Evolutionary conservation across 2,888 invertebrate genomes (phyloP), one percentile per base, ranked within the genome.

Genomic region (Pogonocherus hispidulus): DNA sequence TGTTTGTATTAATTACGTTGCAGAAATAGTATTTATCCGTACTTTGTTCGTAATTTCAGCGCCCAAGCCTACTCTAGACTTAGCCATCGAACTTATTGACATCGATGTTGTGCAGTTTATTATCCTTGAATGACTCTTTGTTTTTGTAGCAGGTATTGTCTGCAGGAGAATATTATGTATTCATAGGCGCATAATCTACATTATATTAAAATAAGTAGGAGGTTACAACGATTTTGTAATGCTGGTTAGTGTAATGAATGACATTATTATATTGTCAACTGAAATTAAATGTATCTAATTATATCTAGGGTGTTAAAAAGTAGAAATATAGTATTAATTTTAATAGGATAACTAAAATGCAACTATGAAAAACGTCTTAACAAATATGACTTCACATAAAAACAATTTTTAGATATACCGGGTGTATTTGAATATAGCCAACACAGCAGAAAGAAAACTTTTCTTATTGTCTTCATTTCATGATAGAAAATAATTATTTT

Each of bases 121-220:
- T 27, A 62, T 62, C 62, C 62, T 62, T 49, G 51, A 62, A 32
- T 49, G 51, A 32, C 51, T 20, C 49, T 49, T 49, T 62, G 49
- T 47, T 32, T 41, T 57, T n/a, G 20, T 47, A 35, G 35, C 49
- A 51, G 41, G 57, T 46, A 46, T 56, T 56, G 46, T 57, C 8
- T 16, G 22, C 22, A 44, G 57, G 3, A 57, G 22, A 41, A 14
- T 6, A 16, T 41, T 41, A 41, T 41, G 41, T 41, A 14, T n/a
- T 41, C 41, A n/a, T 11, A 32, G 8, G 32, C 32, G 11, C 8
- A 32, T 32, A 49, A 20, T 49, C 11, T 23, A 27, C 52, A 23
- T 16, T 23, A 23, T 16, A 23, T 52, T 23, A 14, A 23, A 52
- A 52, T 52, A 23, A 52, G 52, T 23, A 27, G 23, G 52, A 52